These are phyloP conservation scores for Orcinus orca DNA, from an alignment of 2,113 vertebrate species.

Conservation along the genomic window DNA sequence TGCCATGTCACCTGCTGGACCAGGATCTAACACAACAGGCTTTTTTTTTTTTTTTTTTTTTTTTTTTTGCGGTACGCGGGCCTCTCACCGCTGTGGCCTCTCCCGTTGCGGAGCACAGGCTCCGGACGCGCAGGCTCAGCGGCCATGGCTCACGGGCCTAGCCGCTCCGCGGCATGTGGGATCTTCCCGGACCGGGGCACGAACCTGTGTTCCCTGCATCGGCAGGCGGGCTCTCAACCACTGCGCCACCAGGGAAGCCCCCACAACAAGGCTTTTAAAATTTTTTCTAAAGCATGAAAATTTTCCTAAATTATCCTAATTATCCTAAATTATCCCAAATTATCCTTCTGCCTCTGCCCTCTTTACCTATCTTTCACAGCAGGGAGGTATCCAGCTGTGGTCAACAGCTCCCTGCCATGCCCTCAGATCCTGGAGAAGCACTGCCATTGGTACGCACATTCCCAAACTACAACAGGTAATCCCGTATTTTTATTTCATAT, in stretches of 20 bases:
- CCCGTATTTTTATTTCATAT: not conserved
- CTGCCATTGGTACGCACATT: too few relatives aligned
- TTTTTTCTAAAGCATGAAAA: not conserved
- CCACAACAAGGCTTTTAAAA: not conserved
- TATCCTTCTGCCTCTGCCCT: not conserved
- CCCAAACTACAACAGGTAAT: not conserved
- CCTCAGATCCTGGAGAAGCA: not conserved
- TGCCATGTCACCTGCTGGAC: not conserved
- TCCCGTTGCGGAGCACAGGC: too few relatives aligned
- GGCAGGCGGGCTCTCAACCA: too few relatives aligned
- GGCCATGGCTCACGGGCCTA: too few relatives aligned
- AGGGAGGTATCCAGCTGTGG: not conserved
- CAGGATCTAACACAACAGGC: not conserved
- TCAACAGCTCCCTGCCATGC: not conserved
- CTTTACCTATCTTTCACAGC: accelerated
- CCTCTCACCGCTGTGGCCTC: too few relatives aligned
- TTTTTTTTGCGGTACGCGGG: too few relatives aligned
- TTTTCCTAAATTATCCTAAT: not conserved
- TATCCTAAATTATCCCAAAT: not conserved
- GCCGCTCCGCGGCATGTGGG: too few relatives aligned
- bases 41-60: not conserved
- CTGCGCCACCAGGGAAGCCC: too few relatives aligned
- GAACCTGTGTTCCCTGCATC: too few relatives aligned
- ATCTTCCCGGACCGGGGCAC: too few relatives aligned
- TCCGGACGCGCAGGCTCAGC: too few relatives aligned